These are phyloP conservation scores for Archips crataeganus DNA, from an alignment of 2,888 invertebrate genomes.

Conservation along the genomic window DNA sequence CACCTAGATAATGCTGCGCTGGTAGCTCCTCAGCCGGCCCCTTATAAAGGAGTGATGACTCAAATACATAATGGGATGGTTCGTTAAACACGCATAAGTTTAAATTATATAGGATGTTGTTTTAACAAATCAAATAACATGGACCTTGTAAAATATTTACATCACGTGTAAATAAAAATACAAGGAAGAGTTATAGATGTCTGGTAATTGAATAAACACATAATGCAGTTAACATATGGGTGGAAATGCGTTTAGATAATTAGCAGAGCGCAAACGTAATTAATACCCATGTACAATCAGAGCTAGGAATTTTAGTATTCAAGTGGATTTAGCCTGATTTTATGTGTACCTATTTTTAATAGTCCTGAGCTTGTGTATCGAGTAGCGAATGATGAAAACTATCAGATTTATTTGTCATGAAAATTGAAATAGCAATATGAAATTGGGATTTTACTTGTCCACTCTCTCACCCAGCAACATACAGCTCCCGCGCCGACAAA, in stretches of 20 bases:
- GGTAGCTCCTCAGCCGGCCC: slow-evolving; percentile 45
- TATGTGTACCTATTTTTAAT: background rate
- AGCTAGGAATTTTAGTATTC: slow-evolving; percentile 9
- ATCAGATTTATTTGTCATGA: background rate
- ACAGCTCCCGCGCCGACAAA: slow-evolving; percentile 1
- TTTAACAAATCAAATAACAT: slow-evolving; percentile 13
- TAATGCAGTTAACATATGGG: slow-evolving; percentile 21
- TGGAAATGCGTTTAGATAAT: slow-evolving; percentile 26
- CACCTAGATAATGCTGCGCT: slow-evolving; percentile 54
- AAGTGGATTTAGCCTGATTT: background rate
- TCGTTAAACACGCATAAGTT: slow-evolving; percentile 1
- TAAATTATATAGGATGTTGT: slow-evolving; percentile 5
- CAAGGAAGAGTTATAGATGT: slow-evolving; percentile 5
- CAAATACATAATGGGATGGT: slow-evolving; percentile 27
- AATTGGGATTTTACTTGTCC: background rate
- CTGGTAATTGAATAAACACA: slow-evolving; percentile 15
- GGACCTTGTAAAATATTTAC: slow-evolving; percentile 5
- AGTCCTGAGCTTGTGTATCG: background rate
- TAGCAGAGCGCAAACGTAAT: slow-evolving; percentile 26
- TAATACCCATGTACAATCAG: slow-evolving; percentile 15
- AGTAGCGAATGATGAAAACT: background rate
- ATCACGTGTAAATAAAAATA: slow-evolving; percentile 4
- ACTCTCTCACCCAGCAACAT: background rate
- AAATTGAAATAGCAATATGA: background rate
- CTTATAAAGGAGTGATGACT: slow-evolving; percentile 35